A percentile compares a stretch with the other conserved stretches of the same genome.
Evolutionary conservation across 2,797 vertebrate genomes (phyloP).

Genomic region (Peromyscus attwateri): DNA sequence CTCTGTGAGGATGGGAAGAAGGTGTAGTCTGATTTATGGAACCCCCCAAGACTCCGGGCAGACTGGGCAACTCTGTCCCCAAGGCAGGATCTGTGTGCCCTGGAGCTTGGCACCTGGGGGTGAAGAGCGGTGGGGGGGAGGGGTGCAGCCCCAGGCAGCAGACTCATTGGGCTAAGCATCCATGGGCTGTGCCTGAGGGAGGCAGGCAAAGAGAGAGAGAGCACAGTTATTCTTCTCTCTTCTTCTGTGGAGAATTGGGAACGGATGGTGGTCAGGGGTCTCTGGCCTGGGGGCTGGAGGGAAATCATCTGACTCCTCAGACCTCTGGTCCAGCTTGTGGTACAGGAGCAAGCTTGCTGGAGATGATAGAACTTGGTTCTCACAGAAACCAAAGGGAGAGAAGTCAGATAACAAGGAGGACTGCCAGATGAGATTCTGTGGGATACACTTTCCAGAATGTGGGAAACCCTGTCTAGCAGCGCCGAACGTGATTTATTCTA

Average conservation of each 20-base stretch:
- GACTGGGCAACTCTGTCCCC: conserved; percentile 56
- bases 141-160: conserved; percentile 74
- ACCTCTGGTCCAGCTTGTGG: neutral
- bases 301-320: conserved; percentile 13
- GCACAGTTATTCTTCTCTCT: neutral
- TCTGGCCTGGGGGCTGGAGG: neutral
- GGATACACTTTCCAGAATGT: neutral
- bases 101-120: conserved; percentile 44
- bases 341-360: neutral
- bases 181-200: conserved; percentile 43
- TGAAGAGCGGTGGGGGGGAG: no score
- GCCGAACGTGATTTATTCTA: neutral
- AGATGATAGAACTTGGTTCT: neutral
- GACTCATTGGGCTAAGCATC: conserved; percentile 79
- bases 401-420: conserved; percentile 52
- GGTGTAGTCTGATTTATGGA: neutral
- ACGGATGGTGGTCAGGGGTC: neutral
- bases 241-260: neutral
- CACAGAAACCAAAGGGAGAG: neutral
- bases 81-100: conserved; percentile 51
- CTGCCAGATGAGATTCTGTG: conserved; percentile 2
- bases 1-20: neutral
- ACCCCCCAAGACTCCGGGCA: neutral
- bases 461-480: neutral
- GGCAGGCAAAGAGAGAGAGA: conserved; percentile 12